phyloP scores from a whole-genome alignment of 2,113 vertebrate species.

The Labrus mixtus region DNA sequence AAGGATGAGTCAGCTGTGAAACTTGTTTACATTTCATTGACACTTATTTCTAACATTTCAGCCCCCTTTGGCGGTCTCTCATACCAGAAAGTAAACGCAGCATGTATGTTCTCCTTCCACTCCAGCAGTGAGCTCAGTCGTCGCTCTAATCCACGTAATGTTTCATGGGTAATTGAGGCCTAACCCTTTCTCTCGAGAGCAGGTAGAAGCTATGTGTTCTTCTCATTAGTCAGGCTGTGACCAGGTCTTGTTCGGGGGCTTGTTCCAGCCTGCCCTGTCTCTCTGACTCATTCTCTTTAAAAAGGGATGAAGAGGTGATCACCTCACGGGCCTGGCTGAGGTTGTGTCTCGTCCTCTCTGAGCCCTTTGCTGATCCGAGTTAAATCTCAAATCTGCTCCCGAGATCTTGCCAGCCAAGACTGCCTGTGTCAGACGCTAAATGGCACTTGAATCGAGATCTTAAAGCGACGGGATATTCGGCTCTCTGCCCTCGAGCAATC shows the following conservation, averaged over 20 bases:
- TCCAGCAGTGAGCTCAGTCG: constrained; percentile 23
- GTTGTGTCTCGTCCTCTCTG: constrained; percentile 34
- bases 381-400: constrained; percentile 57
- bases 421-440: constrained; percentile 65
- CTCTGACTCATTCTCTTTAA: constrained; percentile 7
- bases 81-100: constrained; percentile 16
- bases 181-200: constrained; percentile 29
- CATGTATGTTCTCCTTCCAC: constrained; percentile 20
- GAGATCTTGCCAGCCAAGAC: constrained; percentile 43
- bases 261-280: constrained; percentile 30
- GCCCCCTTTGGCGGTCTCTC: background rate
- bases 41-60: constrained; percentile 10
- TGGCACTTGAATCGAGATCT: constrained; percentile 60
- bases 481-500: constrained; percentile 43
- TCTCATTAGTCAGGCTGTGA: constrained; percentile 28
- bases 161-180: constrained; percentile 41
- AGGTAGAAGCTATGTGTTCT: constrained; percentile 1
- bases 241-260: constrained; percentile 23
- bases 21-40: constrained; percentile 11
- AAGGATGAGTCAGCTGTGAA: constrained; percentile 11
- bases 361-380: constrained; percentile 46
- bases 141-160: constrained; percentile 56
- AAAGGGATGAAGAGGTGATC: constrained; percentile 31
- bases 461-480: constrained; percentile 48
- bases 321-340: constrained; percentile 21